A percentile compares a stretch with the other conserved stretches of the same genome.
Conservation (phyloP, 92 coral and sea anemone genomes). For the Zoanthus sansibaricus region DNA sequence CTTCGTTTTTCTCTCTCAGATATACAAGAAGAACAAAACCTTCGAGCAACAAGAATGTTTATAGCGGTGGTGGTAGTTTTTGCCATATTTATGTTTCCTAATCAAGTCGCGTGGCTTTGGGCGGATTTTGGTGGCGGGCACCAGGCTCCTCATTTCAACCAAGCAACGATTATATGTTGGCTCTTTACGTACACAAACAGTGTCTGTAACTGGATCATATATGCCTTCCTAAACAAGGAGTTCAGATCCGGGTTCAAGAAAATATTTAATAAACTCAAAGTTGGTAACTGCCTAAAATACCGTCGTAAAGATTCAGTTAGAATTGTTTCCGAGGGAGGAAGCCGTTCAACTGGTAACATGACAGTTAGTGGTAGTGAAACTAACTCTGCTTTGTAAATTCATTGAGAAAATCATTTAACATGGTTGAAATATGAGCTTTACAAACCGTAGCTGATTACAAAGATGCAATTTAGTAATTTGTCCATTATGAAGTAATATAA, state of each 20-base stretch:
- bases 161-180: slow-evolving; percentile 81
- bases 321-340: background rate
- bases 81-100: slow-evolving; percentile 85
- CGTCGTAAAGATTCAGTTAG: background rate
- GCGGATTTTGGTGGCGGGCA: slow-evolving; percentile 80
- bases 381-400: background rate
- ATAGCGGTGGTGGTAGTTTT: slow-evolving; percentile 75
- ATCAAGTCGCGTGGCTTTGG: slow-evolving; percentile 87
- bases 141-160: slow-evolving; percentile 45
- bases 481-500: no score
- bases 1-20: background rate
- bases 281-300: background rate
- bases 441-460: background rate
- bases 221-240: slow-evolving; percentile 70
- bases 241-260: slow-evolving; percentile 70
- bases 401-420: background rate
- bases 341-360: background rate
- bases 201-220: slow-evolving; percentile 80
- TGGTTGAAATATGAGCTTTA: background rate
- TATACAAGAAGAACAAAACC: slow-evolving; percentile 55
- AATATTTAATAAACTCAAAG: slow-evolving; percentile 28
- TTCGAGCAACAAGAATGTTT: slow-evolving; percentile 83
- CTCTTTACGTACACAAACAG: slow-evolving; percentile 85
- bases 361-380: background rate
- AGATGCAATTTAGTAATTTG: no score